Conservation (phyloP, 2,113 vertebrate species). For the Acanthisitta chloris region DNA sequence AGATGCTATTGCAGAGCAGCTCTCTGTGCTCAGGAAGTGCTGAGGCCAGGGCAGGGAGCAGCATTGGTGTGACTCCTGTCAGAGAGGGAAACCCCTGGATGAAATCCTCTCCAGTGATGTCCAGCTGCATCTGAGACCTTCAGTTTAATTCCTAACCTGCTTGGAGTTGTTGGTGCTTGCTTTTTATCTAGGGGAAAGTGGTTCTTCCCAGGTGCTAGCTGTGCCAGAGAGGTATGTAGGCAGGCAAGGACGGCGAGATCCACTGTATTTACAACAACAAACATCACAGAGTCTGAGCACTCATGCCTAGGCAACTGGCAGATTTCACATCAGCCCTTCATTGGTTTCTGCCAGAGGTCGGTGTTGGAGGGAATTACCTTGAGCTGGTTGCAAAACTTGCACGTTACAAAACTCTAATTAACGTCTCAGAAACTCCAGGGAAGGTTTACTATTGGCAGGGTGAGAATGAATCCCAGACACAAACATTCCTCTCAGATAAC, state of each 20-base stretch:
- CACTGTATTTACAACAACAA: background rate
- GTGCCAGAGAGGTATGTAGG: background rate
- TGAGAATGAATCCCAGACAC: background rate
- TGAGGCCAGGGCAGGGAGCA: background rate
- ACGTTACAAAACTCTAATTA: background rate
- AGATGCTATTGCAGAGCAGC: background rate
- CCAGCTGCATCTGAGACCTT: background rate
- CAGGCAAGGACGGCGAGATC: background rate
- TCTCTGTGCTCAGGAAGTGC: rapidly evolving
- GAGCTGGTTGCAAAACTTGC: background rate
- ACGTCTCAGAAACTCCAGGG: background rate
- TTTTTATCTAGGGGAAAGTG: background rate
- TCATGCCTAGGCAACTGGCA: background rate
- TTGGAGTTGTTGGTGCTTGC: background rate
- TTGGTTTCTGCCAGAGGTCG: background rate
- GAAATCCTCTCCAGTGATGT: background rate
- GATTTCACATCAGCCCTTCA: background rate
- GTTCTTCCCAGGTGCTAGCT: background rate
- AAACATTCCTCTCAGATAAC: constrained; percentile 28
- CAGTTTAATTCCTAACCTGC: background rate
- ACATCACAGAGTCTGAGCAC: background rate
- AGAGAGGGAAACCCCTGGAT: background rate
- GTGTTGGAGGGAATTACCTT: background rate
- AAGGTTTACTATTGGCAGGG: constrained; percentile 9
- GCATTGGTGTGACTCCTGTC: rapidly evolving